Evolutionary conservation across 1,140 invertebrate genomes (phyloP), one percentile per base, ranked within the genome.

Genomic region (Phthorimaea operculella): DNA sequence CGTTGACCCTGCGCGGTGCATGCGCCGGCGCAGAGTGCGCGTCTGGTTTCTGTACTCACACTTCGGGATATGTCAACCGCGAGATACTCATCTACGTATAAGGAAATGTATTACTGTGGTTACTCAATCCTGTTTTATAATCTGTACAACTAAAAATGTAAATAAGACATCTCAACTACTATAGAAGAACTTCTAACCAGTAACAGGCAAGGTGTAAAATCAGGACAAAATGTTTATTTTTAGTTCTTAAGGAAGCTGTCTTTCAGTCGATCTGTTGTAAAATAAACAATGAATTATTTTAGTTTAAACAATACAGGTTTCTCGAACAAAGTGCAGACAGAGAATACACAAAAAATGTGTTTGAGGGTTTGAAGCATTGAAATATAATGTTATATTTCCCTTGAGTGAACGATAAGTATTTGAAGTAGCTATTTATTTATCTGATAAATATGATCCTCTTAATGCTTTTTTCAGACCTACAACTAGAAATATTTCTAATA

Each of bases 1-100:
- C 80, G 71, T 84, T 84, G 81, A 84, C 81, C 74, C 77, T 79
- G 70, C 64, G 68, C 67, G 82, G 79, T 82, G 79, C 74, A 76
- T 79, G 70, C 64, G 68, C 67, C 64, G 62, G 64, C 70, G 64
- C 62, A 4, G 68, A 68, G 73, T 70, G 74, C 70, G 72, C 66
- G 70, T 66, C 72, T 76, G 70, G 68, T 76, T 67, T 70, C 60
- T 70, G 68, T 69, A 68, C 63, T 59, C 62, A 54, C 50, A 60
- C 55, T 54, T 12, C 48, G 44, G 44, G 15, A 47, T 16, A 47
- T 47, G 44, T 47, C 44, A 47, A 47, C 44, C 12, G 15, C n/a
- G 44, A 39, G 36, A 39, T 39, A 39, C 36, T 3, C n/a, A 10
- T 28, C 21, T 28, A 28, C 2, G 6, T 28, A 28, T 28, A 28